A percentile compares a stretch with the other conserved stretches of the same genome.
phyloP scores from a whole-genome alignment of 2,797 vertebrate species.

The Acipenser oxyrinchus region DNA sequence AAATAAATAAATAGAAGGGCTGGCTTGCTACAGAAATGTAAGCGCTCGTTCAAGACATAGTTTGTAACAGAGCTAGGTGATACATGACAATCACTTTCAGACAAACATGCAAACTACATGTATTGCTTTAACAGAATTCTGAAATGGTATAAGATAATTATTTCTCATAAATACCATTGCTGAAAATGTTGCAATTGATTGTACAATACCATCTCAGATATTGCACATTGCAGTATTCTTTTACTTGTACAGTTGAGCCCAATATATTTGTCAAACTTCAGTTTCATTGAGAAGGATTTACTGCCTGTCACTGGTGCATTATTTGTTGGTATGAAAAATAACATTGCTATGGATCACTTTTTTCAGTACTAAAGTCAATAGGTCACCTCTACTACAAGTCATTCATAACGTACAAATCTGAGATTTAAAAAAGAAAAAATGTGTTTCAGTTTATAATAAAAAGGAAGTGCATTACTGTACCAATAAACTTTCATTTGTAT shows the following conservation, averaged over 20 bases:
- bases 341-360: constrained; percentile 64
- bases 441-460: no score
- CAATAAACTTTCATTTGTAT: not conserved
- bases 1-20: constrained; percentile 7
- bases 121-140: no score
- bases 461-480: no score
- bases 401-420: no score
- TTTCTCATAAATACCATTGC: no score
- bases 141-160: no score
- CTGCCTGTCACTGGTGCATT: constrained; percentile 51
- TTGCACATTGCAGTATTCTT: no score
- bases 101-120: not conserved
- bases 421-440: no score
- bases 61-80: not conserved
- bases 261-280: constrained; percentile 28
- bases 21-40: constrained; percentile 16
- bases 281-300: constrained; percentile 58
- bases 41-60: constrained; percentile 28
- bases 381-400: constrained; percentile 62
- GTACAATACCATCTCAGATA: no score
- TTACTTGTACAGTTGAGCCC: no score
- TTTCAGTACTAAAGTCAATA: constrained; percentile 55
- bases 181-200: no score
- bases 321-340: constrained; percentile 67
- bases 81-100: not conserved